Conservation (phyloP, 2,797 vertebrate species). For the Varecia variegata region DNA sequence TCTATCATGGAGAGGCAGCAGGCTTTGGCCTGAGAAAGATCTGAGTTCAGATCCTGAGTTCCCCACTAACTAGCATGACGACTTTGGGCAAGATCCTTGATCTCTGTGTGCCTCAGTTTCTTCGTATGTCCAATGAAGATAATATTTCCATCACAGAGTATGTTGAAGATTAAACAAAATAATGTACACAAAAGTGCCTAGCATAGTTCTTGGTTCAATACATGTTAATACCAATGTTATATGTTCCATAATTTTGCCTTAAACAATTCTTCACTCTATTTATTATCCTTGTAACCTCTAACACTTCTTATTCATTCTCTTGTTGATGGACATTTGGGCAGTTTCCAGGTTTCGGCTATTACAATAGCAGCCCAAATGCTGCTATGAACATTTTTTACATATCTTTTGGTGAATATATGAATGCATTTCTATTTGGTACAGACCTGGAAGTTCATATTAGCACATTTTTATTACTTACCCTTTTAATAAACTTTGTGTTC, state of each 20-base stretch:
- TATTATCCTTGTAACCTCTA: background rate
- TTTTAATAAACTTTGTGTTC: background rate
- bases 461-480: constrained; percentile 18
- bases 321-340: background rate
- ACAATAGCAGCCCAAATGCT: background rate
- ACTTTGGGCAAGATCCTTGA: background rate
- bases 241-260: background rate
- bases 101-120: background rate
- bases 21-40: background rate
- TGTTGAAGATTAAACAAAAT: background rate
- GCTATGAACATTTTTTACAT: background rate
- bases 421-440: background rate
- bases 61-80: background rate
- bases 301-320: background rate
- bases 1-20: background rate
- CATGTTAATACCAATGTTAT: background rate
- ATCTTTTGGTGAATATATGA: constrained; percentile 26
- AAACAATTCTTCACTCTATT: constrained; percentile 19
- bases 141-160: background rate
- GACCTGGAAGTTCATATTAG: constrained; percentile 5
- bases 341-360: background rate
- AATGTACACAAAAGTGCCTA: background rate
- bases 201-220: background rate
- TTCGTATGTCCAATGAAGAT: background rate
- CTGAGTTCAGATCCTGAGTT: background rate